Percentiles rank a stretch among this genome's conserved stretches.
Conservation (phyloP, 2,113 vertebrate species). For the Rousettus leschenaultii region DNA sequence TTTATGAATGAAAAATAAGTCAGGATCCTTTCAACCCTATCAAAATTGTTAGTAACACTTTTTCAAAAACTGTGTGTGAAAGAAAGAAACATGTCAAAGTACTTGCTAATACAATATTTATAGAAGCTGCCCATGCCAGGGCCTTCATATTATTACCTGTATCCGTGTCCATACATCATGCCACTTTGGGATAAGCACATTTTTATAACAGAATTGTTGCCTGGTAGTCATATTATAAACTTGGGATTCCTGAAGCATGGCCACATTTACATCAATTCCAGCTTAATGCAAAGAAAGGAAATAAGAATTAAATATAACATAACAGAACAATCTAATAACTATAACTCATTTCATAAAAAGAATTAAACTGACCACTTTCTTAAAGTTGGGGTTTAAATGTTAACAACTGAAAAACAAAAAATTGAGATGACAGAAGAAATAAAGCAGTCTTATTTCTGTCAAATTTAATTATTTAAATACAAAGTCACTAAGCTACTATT, state of each 20-base stretch:
- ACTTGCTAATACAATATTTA: background rate
- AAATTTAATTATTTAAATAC: background rate
- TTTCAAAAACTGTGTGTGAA: background rate
- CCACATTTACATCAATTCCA: background rate
- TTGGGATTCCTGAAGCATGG: slow-evolving; percentile 81
- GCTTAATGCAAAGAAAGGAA: slow-evolving; percentile 57
- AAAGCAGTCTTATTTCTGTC: background rate
- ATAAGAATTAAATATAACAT: slow-evolving; percentile 38
- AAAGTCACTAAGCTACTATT: slow-evolving; percentile 9
- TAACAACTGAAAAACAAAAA: background rate
- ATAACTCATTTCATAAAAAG: slow-evolving; percentile 37
- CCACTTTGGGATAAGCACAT: slow-evolving; percentile 85
- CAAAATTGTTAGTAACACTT: background rate
- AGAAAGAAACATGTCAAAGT: background rate
- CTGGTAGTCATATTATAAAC: accelerated
- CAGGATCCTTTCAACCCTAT: background rate
- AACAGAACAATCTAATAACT: slow-evolving; percentile 32
- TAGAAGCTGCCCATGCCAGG: background rate
- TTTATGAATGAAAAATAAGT: background rate
- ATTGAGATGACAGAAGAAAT: background rate
- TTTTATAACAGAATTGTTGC: slow-evolving; percentile 89
- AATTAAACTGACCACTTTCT: slow-evolving; percentile 19
- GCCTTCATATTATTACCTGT: slow-evolving; percentile 83
- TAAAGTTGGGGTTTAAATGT: slow-evolving; percentile 37
- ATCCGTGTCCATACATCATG: slow-evolving; percentile 92